phyloP scores from a whole-genome alignment of 2,113 vertebrate species.

The Sinocyclocheilus anshuiensis region DNA sequence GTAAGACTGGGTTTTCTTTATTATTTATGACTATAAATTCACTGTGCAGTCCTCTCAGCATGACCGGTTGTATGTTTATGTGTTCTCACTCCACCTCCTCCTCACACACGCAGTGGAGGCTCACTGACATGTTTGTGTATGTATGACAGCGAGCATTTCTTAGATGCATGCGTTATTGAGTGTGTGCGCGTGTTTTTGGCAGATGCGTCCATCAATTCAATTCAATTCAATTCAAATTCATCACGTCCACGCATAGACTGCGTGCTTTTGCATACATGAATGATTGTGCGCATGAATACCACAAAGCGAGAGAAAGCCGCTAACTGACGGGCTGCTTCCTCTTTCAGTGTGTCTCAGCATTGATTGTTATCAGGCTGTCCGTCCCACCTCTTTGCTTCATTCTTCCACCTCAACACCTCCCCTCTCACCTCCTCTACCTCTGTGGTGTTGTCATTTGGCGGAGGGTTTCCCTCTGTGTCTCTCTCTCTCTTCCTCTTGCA shows the following conservation, averaged over 20 bases:
- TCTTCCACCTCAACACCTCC: background rate
- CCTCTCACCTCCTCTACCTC: conserved; percentile 48
- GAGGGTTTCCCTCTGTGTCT: conserved; percentile 35
- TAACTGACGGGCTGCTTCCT: conserved; percentile 39
- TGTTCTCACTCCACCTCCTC: conserved; percentile 25
- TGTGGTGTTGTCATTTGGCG: conserved; percentile 51
- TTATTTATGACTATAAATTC: conserved; percentile 63
- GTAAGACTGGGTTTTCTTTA: conserved; percentile 62
- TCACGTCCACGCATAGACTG: background rate
- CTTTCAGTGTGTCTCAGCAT: conserved; percentile 51
- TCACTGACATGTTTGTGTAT: conserved; percentile 53
- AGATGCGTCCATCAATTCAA: conserved; percentile 1
- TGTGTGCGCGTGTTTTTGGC: conserved; percentile 25
- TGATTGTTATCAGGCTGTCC: conserved; percentile 43
- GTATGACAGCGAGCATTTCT: conserved; percentile 41
- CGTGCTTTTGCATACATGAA: background rate
- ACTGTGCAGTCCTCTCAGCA: conserved; percentile 53
- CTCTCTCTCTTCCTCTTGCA: conserved; percentile 52
- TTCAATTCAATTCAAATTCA: too few relatives aligned
- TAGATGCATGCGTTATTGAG: conserved; percentile 44
- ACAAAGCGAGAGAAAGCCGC: background rate
- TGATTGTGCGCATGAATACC: conserved; percentile 1
- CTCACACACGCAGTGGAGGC: conserved; percentile 9
- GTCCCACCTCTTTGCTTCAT: conserved; percentile 29
- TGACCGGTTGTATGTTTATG: conserved; percentile 35